These are phyloP conservation scores for Sebastolobus alascanus DNA, from an alignment of 2,797 vertebrate species.

Conservation along the genomic window DNA sequence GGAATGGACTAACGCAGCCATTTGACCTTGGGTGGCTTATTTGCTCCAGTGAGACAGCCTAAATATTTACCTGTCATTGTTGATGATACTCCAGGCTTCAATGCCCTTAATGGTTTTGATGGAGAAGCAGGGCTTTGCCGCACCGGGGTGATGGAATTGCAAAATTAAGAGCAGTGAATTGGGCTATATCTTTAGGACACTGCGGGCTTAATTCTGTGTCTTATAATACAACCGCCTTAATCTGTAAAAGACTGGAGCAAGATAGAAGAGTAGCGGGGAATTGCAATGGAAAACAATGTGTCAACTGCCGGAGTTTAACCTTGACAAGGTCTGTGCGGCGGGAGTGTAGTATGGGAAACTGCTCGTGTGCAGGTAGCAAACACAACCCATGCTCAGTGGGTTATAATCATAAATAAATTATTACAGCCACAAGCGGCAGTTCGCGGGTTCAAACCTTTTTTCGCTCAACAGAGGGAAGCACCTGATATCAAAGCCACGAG, in stretches of 20 bases:
- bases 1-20: conserved; percentile 72
- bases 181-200: conserved; percentile 81
- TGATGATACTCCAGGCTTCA: conserved; percentile 84
- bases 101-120: conserved; percentile 84
- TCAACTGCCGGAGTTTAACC: conserved; percentile 76
- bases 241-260: conserved; percentile 77
- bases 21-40: conserved; percentile 83
- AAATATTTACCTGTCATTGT: conserved; percentile 89
- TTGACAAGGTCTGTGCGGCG: conserved; percentile 68
- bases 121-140: conserved; percentile 81
- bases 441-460: too few species aligned
- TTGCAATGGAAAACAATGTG: conserved; percentile 79
- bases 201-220: conserved; percentile 78
- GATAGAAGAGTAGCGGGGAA: conserved; percentile 75
- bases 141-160: conserved; percentile 79
- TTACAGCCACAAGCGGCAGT: too few species aligned
- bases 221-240: conserved; percentile 81
- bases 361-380: conserved; percentile 24
- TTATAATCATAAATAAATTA: conserved; percentile 21
- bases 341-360: conserved; percentile 36
- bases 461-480: too few species aligned
- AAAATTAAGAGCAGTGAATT: conserved; percentile 84
- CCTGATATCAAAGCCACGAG: too few species aligned
- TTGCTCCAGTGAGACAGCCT: conserved; percentile 82
- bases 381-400: background rate